A percentile compares a stretch with the other conserved stretches of the same genome.
Conservation (phyloP, 2,797 vertebrate species). For the Lycodopsis pacificus region DNA sequence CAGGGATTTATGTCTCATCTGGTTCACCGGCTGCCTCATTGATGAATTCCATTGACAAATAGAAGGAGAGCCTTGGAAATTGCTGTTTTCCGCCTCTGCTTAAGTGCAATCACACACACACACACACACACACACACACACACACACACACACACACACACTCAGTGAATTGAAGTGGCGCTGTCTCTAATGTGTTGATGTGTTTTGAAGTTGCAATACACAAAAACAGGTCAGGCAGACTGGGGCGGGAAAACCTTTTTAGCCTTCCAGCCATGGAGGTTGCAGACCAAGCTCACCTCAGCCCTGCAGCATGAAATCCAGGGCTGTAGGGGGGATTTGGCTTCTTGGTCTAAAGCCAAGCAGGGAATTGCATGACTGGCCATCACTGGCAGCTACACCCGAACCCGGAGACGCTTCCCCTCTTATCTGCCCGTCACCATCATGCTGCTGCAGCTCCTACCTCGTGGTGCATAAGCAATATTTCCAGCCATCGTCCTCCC, state of each 20-base stretch:
- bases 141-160: slow-evolving; percentile 8
- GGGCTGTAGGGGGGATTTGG: slow-evolving; percentile 72
- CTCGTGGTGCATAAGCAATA: slow-evolving; percentile 98
- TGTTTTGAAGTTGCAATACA: slow-evolving; percentile 56
- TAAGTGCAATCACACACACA: slow-evolving; percentile 36
- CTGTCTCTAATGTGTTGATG: slow-evolving; percentile 21
- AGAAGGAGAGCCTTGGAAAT: slow-evolving; percentile 35
- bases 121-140: background rate
- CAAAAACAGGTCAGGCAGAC: slow-evolving; percentile 55
- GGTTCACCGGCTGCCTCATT: slow-evolving; percentile 44
- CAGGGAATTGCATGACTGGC: slow-evolving; percentile 78
- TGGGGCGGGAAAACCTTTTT: slow-evolving; percentile 53
- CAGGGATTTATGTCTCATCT: slow-evolving; percentile 31
- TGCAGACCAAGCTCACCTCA: slow-evolving; percentile 51
- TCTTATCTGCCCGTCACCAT: slow-evolving; percentile 79
- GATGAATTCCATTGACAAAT: slow-evolving; percentile 50
- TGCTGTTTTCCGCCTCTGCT: slow-evolving; percentile 33
- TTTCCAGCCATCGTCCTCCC: slow-evolving; percentile 88
- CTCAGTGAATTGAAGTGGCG: slow-evolving; percentile 17
- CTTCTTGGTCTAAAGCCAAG: slow-evolving; percentile 72
- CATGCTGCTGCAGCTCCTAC: slow-evolving; percentile 86
- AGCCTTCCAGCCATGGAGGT: slow-evolving; percentile 61
- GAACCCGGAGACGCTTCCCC: slow-evolving; percentile 43
- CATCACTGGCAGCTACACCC: slow-evolving; percentile 73
- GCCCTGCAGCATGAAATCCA: slow-evolving; percentile 74